Conservation (phyloP, 2,113 vertebrate genomes). For the Eolophus roseicapilla region DNA sequence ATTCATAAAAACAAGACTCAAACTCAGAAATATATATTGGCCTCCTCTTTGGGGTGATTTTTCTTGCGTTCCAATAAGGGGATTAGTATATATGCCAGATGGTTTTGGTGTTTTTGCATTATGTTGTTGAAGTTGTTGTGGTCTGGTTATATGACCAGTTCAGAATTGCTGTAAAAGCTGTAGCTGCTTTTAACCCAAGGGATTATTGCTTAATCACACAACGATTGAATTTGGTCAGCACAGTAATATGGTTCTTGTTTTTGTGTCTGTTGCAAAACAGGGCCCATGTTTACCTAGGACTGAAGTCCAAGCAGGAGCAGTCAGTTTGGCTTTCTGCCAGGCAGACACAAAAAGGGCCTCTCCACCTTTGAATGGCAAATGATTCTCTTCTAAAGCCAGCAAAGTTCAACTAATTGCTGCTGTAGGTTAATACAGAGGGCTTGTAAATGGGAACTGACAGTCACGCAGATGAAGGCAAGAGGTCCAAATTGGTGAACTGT, state of each 20-base stretch:
- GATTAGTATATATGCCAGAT: neutral
- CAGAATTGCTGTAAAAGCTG: neutral
- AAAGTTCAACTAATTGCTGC: neutral
- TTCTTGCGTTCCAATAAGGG: neutral
- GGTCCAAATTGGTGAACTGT: neutral
- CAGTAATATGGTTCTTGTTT: neutral
- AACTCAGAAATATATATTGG: neutral
- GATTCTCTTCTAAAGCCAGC: neutral
- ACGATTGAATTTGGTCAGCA: neutral
- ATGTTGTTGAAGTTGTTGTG: neutral
- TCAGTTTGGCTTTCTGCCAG: neutral
- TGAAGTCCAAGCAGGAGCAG: neutral
- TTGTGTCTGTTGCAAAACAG: conserved; percentile 16
- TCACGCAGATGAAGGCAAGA: neutral
- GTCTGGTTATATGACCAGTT: neutral
- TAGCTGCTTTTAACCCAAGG: neutral
- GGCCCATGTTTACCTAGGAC: neutral
- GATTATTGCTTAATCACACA: neutral
- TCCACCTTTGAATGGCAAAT: neutral
- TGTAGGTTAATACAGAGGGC: neutral
- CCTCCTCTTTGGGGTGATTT: neutral
- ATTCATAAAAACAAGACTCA: neutral
- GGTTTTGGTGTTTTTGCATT: neutral
- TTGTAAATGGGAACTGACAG: neutral
- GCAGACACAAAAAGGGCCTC: neutral